Percentiles rank a stretch among this genome's conserved stretches.
phyloP scores from a whole-genome alignment of 2,888 invertebrate genomes.

The Panopea generosa region DNA sequence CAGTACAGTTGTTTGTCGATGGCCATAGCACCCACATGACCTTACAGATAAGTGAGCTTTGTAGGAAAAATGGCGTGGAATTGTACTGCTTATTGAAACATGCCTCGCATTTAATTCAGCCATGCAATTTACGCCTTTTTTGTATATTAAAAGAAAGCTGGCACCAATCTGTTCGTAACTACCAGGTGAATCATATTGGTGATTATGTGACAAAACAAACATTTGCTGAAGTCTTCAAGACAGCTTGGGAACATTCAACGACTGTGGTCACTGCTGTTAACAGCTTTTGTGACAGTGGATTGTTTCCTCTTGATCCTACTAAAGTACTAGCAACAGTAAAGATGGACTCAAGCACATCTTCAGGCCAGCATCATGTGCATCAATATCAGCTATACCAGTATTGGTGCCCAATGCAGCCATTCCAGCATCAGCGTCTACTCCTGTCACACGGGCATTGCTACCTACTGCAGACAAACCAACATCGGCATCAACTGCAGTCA shows the following conservation, averaged over 20 bases:
- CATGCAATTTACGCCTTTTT: slow-evolving; percentile 48
- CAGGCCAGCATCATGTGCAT: neutral
- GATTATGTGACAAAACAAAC: slow-evolving; percentile 28
- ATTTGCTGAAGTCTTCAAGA: slow-evolving; percentile 40
- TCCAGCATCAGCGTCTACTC: too few species aligned
- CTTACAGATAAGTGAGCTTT: slow-evolving; percentile 26
- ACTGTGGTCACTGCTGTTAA: slow-evolving; percentile 28
- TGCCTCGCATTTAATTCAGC: slow-evolving; percentile 52
- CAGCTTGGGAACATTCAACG: slow-evolving; percentile 24
- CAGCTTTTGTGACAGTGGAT: slow-evolving; percentile 9
- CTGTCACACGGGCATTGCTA: too few species aligned
- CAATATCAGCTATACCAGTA: neutral
- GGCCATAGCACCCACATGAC: slow-evolving; percentile 48
- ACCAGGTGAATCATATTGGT: slow-evolving; percentile 23
- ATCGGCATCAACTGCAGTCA: too few species aligned
- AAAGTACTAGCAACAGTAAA: slow-evolving; percentile 7
- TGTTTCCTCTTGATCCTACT: slow-evolving; percentile 10
- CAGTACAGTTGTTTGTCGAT: slow-evolving; percentile 35
- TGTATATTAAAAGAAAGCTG: slow-evolving; percentile 43
- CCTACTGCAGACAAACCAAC: too few species aligned
- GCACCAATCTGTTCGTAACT: slow-evolving; percentile 24
- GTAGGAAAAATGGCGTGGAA: slow-evolving; percentile 33
- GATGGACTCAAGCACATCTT: slow-evolving; percentile 21
- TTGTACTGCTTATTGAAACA: slow-evolving; percentile 52
- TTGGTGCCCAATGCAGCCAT: neutral